Evolutionary conservation across 1,140 invertebrate genomes (phyloP).

Genomic region (Harlomillsia oculata): DNA sequence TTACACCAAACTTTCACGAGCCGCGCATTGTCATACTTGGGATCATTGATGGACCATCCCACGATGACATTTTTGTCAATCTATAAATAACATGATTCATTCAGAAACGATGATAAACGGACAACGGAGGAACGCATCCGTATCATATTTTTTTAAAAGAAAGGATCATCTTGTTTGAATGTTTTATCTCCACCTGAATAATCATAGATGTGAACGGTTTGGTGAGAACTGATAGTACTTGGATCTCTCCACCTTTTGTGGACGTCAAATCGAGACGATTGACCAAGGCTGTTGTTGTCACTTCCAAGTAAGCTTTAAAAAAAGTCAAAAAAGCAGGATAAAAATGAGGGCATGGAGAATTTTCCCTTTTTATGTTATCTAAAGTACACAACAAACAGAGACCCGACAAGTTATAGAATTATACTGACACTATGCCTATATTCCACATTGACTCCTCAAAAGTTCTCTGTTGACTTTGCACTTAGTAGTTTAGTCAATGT

Average conservation of each 20-base stretch:
- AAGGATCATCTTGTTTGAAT: too few species aligned
- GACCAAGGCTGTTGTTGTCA: constrained; percentile 40
- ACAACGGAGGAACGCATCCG: too few species aligned
- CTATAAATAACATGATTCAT: too few species aligned
- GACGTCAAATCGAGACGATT: constrained; percentile 36
- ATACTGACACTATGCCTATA: too few species aligned
- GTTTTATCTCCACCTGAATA: constrained; percentile 38
- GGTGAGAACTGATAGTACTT: constrained; percentile 45
- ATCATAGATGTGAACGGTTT: constrained; percentile 45
- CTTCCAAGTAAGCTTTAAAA: constrained; percentile 42
- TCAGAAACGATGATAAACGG: too few species aligned
- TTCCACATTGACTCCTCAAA: too few species aligned
- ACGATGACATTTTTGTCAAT: constrained; percentile 44
- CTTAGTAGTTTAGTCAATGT: too few species aligned
- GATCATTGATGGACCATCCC: constrained; percentile 37
- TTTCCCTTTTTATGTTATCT: background rate
- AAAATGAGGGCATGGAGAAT: background rate
- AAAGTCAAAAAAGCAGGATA: background rate
- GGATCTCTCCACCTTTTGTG: constrained; percentile 39
- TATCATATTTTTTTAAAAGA: too few species aligned
- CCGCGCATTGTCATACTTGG: constrained; percentile 36
- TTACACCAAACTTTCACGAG: constrained; percentile 37
- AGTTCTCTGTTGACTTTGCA: too few species aligned
- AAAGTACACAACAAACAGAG: too few species aligned
- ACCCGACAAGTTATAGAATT: too few species aligned